Percentiles rank a stretch among this genome's conserved stretches.
These are phyloP conservation scores for Melanotaenia nigrans DNA, from an alignment of 2,797 vertebrate genomes.

Conservation along the genomic window DNA sequence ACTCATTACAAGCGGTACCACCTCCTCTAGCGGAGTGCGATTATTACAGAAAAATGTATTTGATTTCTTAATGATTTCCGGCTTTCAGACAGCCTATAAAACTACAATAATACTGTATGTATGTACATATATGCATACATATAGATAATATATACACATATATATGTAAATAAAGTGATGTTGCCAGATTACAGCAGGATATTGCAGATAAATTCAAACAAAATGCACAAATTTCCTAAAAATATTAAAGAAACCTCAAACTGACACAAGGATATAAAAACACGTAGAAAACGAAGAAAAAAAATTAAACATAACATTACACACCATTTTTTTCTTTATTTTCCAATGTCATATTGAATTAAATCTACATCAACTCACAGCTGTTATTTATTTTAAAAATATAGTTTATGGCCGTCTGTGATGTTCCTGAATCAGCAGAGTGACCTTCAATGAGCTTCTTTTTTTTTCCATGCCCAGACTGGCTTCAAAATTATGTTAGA, in stretches of 20 bases:
- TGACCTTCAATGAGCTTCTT: conserved; percentile 24
- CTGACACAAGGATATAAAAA: conserved; percentile 73
- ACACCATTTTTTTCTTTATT: conserved; percentile 40
- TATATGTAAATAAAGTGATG: conserved; percentile 6
- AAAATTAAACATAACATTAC: conserved; percentile 53
- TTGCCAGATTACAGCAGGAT: conserved; percentile 52
- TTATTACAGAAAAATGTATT: conserved; percentile 54
- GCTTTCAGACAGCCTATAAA: conserved; percentile 23
- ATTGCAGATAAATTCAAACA: conserved; percentile 41
- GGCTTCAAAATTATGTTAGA: conserved; percentile 27
- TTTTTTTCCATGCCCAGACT: conserved; percentile 33
- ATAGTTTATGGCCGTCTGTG: conserved; percentile 46
- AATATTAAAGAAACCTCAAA: conserved; percentile 20
- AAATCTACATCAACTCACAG: conserved; percentile 38
- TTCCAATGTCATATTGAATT: conserved; percentile 45
- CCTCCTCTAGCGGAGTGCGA: conserved; percentile 65
- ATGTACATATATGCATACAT: conserved; percentile 1
- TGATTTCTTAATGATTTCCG: conserved; percentile 60
- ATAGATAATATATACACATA: conserved; percentile 8
- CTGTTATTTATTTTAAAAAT: conserved; percentile 57
- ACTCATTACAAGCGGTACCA: conserved; percentile 63
- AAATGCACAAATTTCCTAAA: conserved; percentile 40
- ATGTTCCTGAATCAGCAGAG: conserved; percentile 69
- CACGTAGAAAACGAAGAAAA: conserved; percentile 57
- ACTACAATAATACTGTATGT: conserved; percentile 61